These are phyloP conservation scores for Drosophila varians DNA, from an alignment of 1,140 invertebrate genomes.

Conservation along the genomic window DNA sequence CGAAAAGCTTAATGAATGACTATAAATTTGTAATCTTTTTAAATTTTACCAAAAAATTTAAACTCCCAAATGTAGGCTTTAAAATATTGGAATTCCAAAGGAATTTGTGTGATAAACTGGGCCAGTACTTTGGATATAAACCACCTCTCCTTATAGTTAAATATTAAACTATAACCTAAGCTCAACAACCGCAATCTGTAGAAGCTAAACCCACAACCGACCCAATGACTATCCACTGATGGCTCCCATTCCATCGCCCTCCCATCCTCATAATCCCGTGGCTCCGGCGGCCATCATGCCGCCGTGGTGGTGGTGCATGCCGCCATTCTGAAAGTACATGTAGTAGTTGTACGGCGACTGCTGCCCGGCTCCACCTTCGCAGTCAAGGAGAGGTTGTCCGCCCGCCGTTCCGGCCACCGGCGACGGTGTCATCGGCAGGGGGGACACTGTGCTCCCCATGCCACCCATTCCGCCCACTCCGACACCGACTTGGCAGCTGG, in stretches of 20 bases:
- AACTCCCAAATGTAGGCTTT: too few relatives aligned
- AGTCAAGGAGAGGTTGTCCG: slow-evolving; percentile 61
- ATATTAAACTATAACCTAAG: slow-evolving; percentile 9
- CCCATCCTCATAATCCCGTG: slow-evolving; percentile 75
- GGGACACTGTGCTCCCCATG: slow-evolving; percentile 64
- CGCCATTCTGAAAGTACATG: slow-evolving; percentile 86
- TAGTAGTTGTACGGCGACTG: slow-evolving; percentile 89
- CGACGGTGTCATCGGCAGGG: slow-evolving; percentile 74
- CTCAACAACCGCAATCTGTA: slow-evolving; percentile 17
- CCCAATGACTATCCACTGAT: slow-evolving; percentile 25
- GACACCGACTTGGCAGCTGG: slow-evolving; percentile 71
- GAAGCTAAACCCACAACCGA: slow-evolving; percentile 30
- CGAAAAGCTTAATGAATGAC: too few relatives aligned
- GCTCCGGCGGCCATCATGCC: slow-evolving; percentile 81
- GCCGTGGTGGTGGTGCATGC: slow-evolving; percentile 81
- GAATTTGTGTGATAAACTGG: neutral
- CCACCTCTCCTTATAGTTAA: slow-evolving; percentile 7
- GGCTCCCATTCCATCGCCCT: neutral
- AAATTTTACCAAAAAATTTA: too few relatives aligned
- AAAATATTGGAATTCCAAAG: neutral
- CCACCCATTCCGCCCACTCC: slow-evolving; percentile 36
- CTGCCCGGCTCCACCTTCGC: slow-evolving; percentile 77
- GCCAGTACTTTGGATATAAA: slow-evolving; percentile 1
- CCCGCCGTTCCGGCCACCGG: slow-evolving; percentile 62
- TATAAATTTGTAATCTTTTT: neutral